Base-by-base conservation (phyloP, 2,113 vertebrate species). In the Megaptera novaeangliae region DNA sequence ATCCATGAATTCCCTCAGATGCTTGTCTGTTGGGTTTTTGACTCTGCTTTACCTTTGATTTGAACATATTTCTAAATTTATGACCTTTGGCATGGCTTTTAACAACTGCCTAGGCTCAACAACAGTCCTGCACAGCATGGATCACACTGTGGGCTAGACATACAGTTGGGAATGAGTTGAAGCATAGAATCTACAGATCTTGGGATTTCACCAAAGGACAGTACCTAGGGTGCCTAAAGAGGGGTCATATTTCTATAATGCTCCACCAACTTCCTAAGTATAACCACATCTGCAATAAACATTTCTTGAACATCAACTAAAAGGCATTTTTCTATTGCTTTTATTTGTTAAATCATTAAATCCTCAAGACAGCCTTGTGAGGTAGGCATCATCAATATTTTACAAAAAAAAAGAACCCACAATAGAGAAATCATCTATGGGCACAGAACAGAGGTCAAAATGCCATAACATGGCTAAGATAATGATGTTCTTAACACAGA, bases 301-400 rank as follows among this genome's bases (percentile, higher is more conserved):
- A 72, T 74, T 63, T 89, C 13, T 72, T 95, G n/a, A 55, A 8
- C 39, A 90, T n/a, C 23, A 34, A 82, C 3, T 95, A 64, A 88
- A 80, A 81, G 17, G 0, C 13, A 57, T 77, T 94, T 87, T 94
- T 64, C 27, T 83, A 90, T 72, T 87, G 7, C 3, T 77, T 92
- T 86, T 27, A 72, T 90, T 77, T 74, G 21, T 75, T 84, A 96
- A 88, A 13, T 88, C 49, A 96, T 84, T 85, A 92, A 94, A 84
- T 81, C 39, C 39, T 87, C 41, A 77, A 1, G 61, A 91, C 1
- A 78, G 6, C 74, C 17, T 63, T 88, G 20, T 63, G 44, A 95
- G 44, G 13, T 36, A 83, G 66, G 13, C 36, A 91, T 83, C 82
- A 91, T 69, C 34, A 71, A 11, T 31, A 83, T 63, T 72, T 94